Base-by-base conservation (phyloP, 92 coral and sea anemone species). In the Porites evermanni region DNA sequence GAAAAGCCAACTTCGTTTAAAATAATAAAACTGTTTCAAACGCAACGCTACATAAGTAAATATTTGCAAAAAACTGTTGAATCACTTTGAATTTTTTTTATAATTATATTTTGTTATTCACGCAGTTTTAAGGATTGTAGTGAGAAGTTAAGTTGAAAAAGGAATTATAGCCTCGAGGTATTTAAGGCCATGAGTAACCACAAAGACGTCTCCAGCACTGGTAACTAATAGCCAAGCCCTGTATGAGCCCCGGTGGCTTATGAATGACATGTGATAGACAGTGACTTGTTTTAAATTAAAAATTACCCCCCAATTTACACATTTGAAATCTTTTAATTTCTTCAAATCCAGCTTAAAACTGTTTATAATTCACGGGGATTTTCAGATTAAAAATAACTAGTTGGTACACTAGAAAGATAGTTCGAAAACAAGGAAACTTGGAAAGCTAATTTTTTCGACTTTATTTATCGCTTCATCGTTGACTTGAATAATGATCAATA, bases 271-370 rank as follows among this genome's bases (percentile, higher is more conserved):
- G 13, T 26, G 67, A 75, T 60, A 29, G 80, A 77, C 80, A 58
- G 24, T 60, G 53, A 16, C 12, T 59, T 32, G 19, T 8, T 56
- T 60, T 5, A 77, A 77, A 77, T 60, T 77, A 59, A 76, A 76
- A 77, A 24, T 76, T 67, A n/a, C 68, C 21, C 26, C 23, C 23
- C 53, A 26, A 58, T 17, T 77, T 77, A 77, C 69, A 60, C 26
- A 60, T 77, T 56, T 60, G 2, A 29, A 77, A 60, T 29, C 59
- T 26, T 61, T 77, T 60, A 77, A 77, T 77, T 77, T 24, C 11
- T 51, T 7, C 53, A 29, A 77, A 26, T 12, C 66, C 66, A 54
- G 53, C 16, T 53, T 16, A 77, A 58, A 23, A 12, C 53, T 26
- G 67, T 54, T 58, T 24, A 56, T 54, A 23, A n/a, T 29, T 75